A percentile compares a stretch with the other conserved stretches of the same genome.
Evolutionary conservation across 2,113 vertebrate genomes (phyloP).

Genomic region (Colius striatus): DNA sequence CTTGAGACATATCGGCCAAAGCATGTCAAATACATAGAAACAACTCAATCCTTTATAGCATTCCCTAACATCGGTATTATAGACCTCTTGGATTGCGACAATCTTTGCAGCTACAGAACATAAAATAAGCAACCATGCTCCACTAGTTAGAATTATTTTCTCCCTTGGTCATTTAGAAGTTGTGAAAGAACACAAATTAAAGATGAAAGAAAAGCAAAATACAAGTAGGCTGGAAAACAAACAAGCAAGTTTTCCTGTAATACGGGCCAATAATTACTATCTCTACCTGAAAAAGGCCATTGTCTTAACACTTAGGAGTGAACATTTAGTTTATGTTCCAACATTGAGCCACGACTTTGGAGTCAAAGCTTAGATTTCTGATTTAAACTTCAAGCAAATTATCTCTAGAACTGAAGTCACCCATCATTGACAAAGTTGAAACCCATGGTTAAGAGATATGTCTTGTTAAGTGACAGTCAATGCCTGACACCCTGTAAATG

Average conservation of each 20-base stretch:
- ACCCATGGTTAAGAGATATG: no score
- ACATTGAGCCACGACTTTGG: neutral
- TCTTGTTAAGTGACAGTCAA: no score
- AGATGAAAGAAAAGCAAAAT: neutral
- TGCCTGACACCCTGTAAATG: no score
- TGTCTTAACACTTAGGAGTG: neutral
- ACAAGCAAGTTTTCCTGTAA: neutral
- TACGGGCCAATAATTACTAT: neutral
- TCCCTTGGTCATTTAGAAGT: neutral
- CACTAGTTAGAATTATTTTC: neutral
- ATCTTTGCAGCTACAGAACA: neutral
- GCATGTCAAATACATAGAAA: neutral
- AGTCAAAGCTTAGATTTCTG: neutral
- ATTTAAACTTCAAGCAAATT: neutral
- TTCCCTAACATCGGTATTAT: fast-evolving
- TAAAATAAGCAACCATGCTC: neutral
- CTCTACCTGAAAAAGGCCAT: neutral
- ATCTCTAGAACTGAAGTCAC: neutral
- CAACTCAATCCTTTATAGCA: neutral
- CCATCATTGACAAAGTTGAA: neutral
- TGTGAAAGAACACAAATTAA: neutral
- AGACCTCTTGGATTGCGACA: neutral
- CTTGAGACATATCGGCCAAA: neutral
- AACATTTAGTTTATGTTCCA: neutral
- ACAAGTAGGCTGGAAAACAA: neutral